Evolutionary conservation across 2,113 vertebrate species (phyloP), one percentile per base, ranked within the genome.

Genomic region (Erpornis zantholeuca): DNA sequence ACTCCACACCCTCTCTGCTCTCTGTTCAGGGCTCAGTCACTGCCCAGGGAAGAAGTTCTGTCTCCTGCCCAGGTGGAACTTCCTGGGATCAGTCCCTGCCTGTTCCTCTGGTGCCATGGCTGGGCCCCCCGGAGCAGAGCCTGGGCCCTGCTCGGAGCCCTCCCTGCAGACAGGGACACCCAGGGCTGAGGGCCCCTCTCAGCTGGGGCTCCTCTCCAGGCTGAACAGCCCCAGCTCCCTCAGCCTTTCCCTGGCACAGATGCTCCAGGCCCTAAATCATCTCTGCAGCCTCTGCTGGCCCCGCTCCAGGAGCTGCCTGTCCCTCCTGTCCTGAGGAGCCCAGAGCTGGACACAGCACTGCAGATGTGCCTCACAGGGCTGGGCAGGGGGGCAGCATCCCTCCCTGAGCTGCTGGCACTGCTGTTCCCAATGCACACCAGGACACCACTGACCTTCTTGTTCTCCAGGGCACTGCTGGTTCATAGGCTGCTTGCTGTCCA

Each of bases 401-500:
- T 20, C 21, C 11, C 44, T 25, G 17, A 15, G 0, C 53, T 33
- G 21, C 33, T 60, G 63, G 45, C 22, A 44, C 0, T 76, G 31
- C 7, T 21, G 6, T 52, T 50, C 22, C 8, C 4, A 12, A 2
- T 10, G 14, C 13, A 20, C 3, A 12, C 4, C 23, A 10, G 15
- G 38, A 53, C 7, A 23, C 10, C 28, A 69, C 11, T 18, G 9
- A 11, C 7, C 15, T 59, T 17, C 61, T 38, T 3, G 11, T 12
- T 12, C 45, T 19, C 3, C n/a, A n/a, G 33, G 38, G 24, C 15
- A 3, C 54, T 87, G 64, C 33, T 53, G 19, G 10, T 19, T 61
- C 54, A 53, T 22, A 54, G 33, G 78, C 28, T 53, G 15, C 4
- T 5, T 28, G 15, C 6, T 69, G 15, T 61, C 28, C 54, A 36